These are phyloP conservation scores for Galaxias olidus DNA, from an alignment of 2,797 vertebrate species.

Conservation along the genomic window DNA sequence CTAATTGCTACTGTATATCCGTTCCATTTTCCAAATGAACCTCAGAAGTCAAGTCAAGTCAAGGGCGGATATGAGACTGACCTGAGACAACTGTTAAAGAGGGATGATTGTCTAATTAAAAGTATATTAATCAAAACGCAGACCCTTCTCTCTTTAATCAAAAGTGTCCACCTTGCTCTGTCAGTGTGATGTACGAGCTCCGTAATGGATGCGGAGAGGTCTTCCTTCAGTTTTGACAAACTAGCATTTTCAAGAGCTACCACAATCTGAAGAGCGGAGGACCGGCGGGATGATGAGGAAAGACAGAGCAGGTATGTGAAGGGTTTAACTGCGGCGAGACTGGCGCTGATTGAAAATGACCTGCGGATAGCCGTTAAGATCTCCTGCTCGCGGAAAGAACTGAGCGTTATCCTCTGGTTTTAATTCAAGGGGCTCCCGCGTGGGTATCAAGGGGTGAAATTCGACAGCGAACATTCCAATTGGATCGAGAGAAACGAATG, in stretches of 20 bases:
- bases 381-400: constrained; percentile 38
- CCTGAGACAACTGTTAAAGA: constrained; percentile 37
- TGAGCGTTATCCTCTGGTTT: constrained; percentile 42
- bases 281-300: neutral
- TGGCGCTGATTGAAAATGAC: constrained; percentile 63
- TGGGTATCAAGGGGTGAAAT: constrained; percentile 42
- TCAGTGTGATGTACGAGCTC: constrained; percentile 38
- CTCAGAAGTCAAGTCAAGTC: constrained; percentile 32
- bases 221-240: constrained; percentile 19
- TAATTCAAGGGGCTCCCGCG: constrained; percentile 59
- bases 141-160: constrained; percentile 38
- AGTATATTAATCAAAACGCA: constrained; percentile 49
- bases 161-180: constrained; percentile 1
- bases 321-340: constrained; percentile 34
- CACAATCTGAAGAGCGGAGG: constrained; percentile 1
- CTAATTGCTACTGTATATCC: neutral
- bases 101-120: constrained; percentile 55
- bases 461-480: constrained; percentile 48
- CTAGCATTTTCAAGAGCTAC: constrained; percentile 19
- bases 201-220: constrained; percentile 25
- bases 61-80: constrained; percentile 31
- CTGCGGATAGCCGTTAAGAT: constrained; percentile 50
- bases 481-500: constrained; percentile 42
- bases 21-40: constrained; percentile 7
- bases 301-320: constrained; percentile 29